Evolutionary conservation across 2,113 vertebrate species (phyloP).

Genomic region (Sebastes schlegelii): DNA sequence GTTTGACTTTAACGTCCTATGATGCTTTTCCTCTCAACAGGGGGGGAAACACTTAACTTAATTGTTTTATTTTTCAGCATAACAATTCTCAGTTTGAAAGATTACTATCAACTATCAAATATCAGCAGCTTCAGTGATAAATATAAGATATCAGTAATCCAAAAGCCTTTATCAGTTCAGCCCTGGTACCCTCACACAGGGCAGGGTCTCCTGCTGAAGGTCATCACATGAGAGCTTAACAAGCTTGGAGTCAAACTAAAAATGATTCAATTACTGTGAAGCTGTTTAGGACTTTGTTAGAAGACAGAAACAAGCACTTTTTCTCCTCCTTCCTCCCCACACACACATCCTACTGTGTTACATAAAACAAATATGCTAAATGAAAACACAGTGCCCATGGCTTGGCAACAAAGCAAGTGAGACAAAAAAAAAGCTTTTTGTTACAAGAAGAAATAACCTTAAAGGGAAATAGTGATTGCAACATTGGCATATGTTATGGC

Average conservation of each 20-base stretch:
- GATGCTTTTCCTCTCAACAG: neutral
- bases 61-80: neutral
- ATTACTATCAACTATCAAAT: neutral
- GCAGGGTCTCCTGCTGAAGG: slow-evolving; percentile 24
- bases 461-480: slow-evolving; percentile 35
- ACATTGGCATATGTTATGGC: slow-evolving; percentile 7
- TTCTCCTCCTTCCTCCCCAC: neutral
- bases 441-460: slow-evolving; percentile 24
- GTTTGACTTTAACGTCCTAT: too few species aligned
- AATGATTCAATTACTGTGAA: slow-evolving; percentile 28
- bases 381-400: slow-evolving; percentile 26
- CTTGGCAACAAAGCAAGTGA: neutral
- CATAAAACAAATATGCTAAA: slow-evolving; percentile 35
- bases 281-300: slow-evolving; percentile 16
- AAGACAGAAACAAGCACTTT: slow-evolving; percentile 7
- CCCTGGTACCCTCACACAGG: neutral
- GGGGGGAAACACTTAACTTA: neutral
- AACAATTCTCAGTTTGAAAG: neutral
- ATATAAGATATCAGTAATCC: neutral
- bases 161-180: slow-evolving; percentile 12
- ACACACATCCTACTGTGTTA: neutral
- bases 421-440: slow-evolving; percentile 30
- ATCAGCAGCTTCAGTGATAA: neutral
- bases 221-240: slow-evolving; percentile 54
- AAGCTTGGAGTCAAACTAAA: slow-evolving; percentile 54